Evolutionary conservation across 1,140 invertebrate species (phyloP).

Genomic region (Lysiphlebus fabarum): DNA sequence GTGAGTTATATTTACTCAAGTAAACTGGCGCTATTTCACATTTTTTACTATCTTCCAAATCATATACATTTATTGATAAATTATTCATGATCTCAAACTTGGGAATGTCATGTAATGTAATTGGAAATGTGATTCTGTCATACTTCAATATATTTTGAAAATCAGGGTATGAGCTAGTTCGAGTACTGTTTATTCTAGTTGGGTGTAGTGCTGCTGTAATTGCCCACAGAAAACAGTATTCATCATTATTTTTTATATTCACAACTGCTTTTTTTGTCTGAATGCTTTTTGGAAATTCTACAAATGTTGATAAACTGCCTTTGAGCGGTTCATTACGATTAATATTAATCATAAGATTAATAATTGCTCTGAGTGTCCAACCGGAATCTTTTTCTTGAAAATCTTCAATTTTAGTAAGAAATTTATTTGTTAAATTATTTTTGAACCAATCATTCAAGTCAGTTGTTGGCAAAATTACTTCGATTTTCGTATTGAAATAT

Average conservation of each 20-base stretch:
- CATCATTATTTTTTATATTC: conserved; percentile 19
- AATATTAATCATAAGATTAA: conserved; percentile 27
- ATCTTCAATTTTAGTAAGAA: conserved; percentile 23
- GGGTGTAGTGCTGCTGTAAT: conserved; percentile 19
- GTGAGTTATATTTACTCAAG: neutral
- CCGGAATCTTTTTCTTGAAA: conserved; percentile 28
- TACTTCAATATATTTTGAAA: conserved; percentile 17
- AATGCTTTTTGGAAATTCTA: conserved; percentile 22
- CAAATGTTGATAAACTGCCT: conserved; percentile 23
- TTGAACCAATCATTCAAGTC: conserved; percentile 21
- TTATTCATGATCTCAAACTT: conserved; percentile 28
- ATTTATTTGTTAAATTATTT: conserved; percentile 12
- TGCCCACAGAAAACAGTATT: conserved; percentile 21
- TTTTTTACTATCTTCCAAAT: neutral
- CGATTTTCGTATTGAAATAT: conserved; percentile 25
- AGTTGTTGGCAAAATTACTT: conserved; percentile 19
- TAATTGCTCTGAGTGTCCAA: conserved; percentile 26
- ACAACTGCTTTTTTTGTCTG: conserved; percentile 28
- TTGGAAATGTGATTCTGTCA: conserved; percentile 25
- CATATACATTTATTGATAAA: conserved; percentile 20
- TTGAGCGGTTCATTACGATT: conserved; percentile 25
- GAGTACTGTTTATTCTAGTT: neutral
- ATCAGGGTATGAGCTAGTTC: conserved; percentile 16
- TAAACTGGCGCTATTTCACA: neutral
- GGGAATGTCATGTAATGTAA: conserved; percentile 10